phyloP scores from a whole-genome alignment of 2,888 invertebrate genomes.

The Beris morrisii region DNA sequence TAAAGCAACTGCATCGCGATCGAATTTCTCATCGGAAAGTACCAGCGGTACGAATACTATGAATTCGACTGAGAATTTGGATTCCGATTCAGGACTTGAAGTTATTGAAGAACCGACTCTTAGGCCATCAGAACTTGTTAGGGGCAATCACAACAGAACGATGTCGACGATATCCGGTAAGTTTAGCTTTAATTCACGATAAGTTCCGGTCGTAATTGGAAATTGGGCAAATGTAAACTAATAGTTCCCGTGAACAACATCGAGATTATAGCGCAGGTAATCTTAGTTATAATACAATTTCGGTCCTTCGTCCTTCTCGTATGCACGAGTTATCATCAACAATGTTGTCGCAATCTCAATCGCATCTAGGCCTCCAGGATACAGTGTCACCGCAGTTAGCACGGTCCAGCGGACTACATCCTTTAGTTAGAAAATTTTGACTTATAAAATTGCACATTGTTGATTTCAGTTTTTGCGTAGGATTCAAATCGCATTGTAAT shows the following conservation, averaged over 20 bases:
- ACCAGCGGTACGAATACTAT: conserved; percentile 39
- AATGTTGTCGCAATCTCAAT: too few relatives aligned
- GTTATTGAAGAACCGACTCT: conserved; percentile 70
- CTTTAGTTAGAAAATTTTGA: too few relatives aligned
- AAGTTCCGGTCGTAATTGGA: neutral
- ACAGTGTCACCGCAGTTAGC: too few relatives aligned
- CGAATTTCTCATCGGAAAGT: conserved; percentile 28
- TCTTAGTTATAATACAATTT: neutral
- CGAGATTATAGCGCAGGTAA: neutral
- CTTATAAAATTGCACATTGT: too few relatives aligned
- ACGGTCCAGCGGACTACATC: too few relatives aligned
- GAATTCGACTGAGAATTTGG: conserved; percentile 42
- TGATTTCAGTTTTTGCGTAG: too few relatives aligned
- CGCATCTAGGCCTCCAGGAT: too few relatives aligned
- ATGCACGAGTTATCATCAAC: too few relatives aligned
- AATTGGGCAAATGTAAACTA: neutral
- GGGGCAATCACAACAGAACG: conserved; percentile 61
- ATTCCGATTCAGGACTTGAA: conserved; percentile 58
- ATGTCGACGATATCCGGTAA: conserved; percentile 61
- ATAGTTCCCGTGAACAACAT: neutral
- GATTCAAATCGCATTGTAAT: too few relatives aligned
- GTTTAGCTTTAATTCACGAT: conserved; percentile 39
- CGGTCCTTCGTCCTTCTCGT: too few relatives aligned
- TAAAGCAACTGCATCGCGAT: conserved; percentile 50
- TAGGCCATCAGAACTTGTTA: conserved; percentile 66